phyloP scores from a whole-genome alignment of 2,888 invertebrate species.

The Tethea ocularis region DNA sequence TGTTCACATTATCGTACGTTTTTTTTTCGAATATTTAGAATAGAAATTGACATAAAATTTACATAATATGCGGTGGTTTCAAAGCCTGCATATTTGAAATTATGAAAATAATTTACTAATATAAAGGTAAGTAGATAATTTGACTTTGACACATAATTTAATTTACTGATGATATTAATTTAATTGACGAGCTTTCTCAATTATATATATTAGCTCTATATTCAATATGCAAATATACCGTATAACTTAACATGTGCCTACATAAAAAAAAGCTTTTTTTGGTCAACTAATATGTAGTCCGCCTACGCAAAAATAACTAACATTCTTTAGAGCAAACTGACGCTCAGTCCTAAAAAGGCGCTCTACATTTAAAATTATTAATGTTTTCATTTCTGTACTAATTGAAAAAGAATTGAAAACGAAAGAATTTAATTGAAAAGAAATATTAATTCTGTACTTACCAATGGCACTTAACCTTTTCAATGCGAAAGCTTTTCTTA shows the following conservation, averaged over 20 bases:
- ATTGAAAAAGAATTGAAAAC: too few relatives aligned
- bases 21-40: conserved; percentile 35
- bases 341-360: too few relatives aligned
- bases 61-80: conserved; percentile 18
- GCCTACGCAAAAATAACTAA: background rate
- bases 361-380: too few relatives aligned
- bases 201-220: background rate
- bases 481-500: too few relatives aligned
- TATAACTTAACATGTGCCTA: background rate
- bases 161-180: background rate
- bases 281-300: background rate
- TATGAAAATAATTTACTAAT: background rate
- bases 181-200: background rate
- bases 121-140: background rate
- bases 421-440: too few relatives aligned
- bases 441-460: too few relatives aligned
- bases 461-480: too few relatives aligned
- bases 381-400: too few relatives aligned
- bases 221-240: background rate
- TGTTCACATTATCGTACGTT: conserved; percentile 32
- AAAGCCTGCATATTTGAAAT: background rate
- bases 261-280: background rate
- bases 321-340: too few relatives aligned
- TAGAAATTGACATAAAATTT: conserved; percentile 29
- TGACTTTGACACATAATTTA: background rate